Base-by-base conservation (phyloP, 2,113 vertebrate species). In the Saiga tatarica region DNA sequence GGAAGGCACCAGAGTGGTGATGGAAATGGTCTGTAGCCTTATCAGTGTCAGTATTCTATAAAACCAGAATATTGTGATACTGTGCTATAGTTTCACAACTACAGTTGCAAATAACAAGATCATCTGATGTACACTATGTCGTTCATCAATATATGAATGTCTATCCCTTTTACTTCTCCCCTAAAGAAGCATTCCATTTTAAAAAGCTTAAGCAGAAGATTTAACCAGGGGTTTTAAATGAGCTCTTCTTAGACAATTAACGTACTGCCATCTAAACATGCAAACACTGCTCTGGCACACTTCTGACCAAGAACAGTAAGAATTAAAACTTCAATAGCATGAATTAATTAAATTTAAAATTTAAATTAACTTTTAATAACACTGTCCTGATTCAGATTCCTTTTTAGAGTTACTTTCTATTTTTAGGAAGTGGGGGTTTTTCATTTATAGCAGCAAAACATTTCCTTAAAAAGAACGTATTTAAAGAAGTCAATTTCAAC, bases 351-450 rank as follows among this genome's bases (percentile, higher is more conserved):
- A 83, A 86, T 81, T 81, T 71, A 88, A 94, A 89, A n/a, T 83
- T 97, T 96, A 87, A 85, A 39, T 93, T 82, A 87, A 83, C 84
- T n/a, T 87, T 93, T 82, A 97, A 42, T 57, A 95, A 39, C 11
- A 57, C 28, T 82, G 23, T 92, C 57, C 96, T 85, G 42, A 94
- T 91, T 95, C 92, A 45, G 42, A 90, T 92, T 94, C 67, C 25
- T 67, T 74, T 88, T 91, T 91, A 94, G 45, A 83, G n/a, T 57
- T 94, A 91, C 30, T 93, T 86, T 87, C 55, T 92, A 94, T 83
- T 96, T 96, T 94, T 89, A 96, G 26, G 33, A 89, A 85, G 4
- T 67, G 7, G 76, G 52, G 17, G 19, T 67, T 94, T 95, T 92
- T 55, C 47, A 94, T 86, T 81, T 94, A 86, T 60, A 94, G 95